phyloP scores from a whole-genome alignment of 1,140 invertebrate species.

The Propsilocerus akamusi region DNA sequence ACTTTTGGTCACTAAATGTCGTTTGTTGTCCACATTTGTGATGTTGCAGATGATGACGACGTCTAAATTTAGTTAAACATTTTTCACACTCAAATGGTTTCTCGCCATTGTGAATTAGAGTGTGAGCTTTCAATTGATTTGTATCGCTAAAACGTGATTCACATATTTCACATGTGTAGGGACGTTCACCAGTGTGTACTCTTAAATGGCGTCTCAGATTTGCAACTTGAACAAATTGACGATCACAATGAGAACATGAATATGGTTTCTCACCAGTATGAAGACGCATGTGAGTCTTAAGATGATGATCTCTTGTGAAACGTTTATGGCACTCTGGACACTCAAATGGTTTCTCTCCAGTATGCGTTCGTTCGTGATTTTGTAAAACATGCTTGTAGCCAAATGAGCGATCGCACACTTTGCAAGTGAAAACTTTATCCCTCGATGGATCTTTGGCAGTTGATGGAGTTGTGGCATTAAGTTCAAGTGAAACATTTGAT shows the following conservation, averaged over 20 bases:
- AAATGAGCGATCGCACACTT: constrained; percentile 9
- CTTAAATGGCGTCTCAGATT: constrained; percentile 83
- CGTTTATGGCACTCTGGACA: constrained; percentile 9
- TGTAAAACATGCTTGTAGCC: constrained; percentile 8
- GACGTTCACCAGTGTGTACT: too few species aligned
- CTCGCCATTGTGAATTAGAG: constrained; percentile 74
- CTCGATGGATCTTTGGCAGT: constrained; percentile 32
- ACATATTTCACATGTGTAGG: too few species aligned
- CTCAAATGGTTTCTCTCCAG: constrained; percentile 9
- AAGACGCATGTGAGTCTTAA: constrained; percentile 47
- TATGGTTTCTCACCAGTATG: constrained; percentile 61
- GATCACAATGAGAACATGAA: constrained; percentile 5
- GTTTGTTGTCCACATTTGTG: constrained; percentile 54
- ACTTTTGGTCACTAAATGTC: too few species aligned
- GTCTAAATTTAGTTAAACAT: constrained; percentile 56
- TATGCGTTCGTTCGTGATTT: constrained; percentile 10
- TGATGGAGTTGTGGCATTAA: constrained; percentile 23
- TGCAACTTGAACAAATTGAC: not conserved
- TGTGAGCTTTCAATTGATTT: constrained; percentile 83
- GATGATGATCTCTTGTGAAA: constrained; percentile 32
- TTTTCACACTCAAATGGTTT: constrained; percentile 67
- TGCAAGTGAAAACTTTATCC: constrained; percentile 56
- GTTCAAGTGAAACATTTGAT: constrained; percentile 17
- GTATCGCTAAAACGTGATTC: constrained; percentile 95
- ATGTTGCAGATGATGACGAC: constrained; percentile 66